Evolutionary conservation across 2,888 invertebrate species (phyloP).

Genomic region (Chalcosyrphus nemorum): DNA sequence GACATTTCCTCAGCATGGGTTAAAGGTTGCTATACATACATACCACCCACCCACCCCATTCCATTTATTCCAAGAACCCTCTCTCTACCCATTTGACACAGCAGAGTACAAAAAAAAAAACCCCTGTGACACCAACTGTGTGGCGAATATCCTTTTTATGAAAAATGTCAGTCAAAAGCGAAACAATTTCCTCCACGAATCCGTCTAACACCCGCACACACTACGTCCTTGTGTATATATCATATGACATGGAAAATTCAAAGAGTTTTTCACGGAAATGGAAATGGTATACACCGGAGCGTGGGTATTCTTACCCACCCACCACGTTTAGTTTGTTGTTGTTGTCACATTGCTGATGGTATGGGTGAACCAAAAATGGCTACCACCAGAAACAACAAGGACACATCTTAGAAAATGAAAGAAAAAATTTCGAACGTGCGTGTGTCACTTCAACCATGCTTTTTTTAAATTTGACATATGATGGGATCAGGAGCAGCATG

Average conservation of each 20-base stretch:
- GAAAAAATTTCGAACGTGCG: conserved; percentile 61
- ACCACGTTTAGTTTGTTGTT: conserved; percentile 46
- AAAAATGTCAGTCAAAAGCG: conserved; percentile 73
- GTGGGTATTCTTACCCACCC: conserved; percentile 45
- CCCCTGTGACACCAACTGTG: conserved; percentile 68
- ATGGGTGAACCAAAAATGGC: conserved; percentile 31
- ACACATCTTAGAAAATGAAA: neutral
- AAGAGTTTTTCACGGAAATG: conserved; percentile 72
- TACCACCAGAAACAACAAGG: conserved; percentile 39
- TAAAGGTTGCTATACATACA: conserved; percentile 38
- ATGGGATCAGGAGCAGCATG: conserved; percentile 61
- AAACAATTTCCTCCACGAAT: conserved; percentile 72
- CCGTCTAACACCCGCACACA: conserved; percentile 55
- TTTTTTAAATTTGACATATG: conserved; percentile 65
- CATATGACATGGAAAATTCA: conserved; percentile 69
- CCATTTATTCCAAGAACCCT: conserved; percentile 22
- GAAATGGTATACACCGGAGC: conserved; percentile 51
- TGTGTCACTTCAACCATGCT: conserved; percentile 64
- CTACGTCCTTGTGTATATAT: conserved; percentile 19
- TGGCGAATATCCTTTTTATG: conserved; percentile 73
- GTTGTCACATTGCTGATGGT: conserved; percentile 49
- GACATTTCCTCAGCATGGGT: conserved; percentile 59
- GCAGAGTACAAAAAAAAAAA: conserved; percentile 1
- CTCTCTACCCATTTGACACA: conserved; percentile 9
- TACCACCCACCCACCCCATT: conserved; percentile 21